These are phyloP conservation scores for Trichopria drosophilae DNA, from an alignment of 2,888 invertebrate species.

Conservation along the genomic window DNA sequence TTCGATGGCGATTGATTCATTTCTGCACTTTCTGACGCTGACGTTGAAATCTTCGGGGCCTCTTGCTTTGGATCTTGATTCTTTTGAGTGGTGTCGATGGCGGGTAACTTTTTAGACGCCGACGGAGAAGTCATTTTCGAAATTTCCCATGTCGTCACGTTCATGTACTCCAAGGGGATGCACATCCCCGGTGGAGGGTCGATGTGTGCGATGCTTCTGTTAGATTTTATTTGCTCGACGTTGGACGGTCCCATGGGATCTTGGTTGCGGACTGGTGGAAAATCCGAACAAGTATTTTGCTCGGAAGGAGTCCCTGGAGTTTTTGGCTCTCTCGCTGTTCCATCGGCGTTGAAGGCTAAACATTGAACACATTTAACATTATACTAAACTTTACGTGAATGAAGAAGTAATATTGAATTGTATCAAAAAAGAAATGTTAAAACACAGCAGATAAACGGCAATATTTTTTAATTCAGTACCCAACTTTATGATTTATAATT, in stretches of 20 bases:
- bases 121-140: constrained; percentile 10
- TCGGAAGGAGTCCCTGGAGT: constrained; percentile 49
- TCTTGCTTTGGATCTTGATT: constrained; percentile 25
- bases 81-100: constrained; percentile 14
- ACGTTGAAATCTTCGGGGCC: constrained; percentile 13
- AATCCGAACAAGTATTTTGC: constrained; percentile 25
- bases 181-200: constrained; percentile 48
- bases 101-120: not conserved
- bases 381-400: not conserved
- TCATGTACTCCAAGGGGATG: constrained; percentile 48
- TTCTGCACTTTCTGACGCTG: no score
- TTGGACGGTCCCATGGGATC: not conserved
- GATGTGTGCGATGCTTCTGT: constrained; percentile 41
- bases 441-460: not conserved
- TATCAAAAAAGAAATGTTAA: not conserved
- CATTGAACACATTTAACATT: constrained; percentile 8
- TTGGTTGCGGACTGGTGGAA: constrained; percentile 22
- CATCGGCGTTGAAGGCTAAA: constrained; percentile 49
- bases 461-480: not conserved
- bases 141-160: constrained; percentile 29
- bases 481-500: constrained; percentile 1
- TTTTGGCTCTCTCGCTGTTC: constrained; percentile 43
- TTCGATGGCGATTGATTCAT: no score
- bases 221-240: constrained; percentile 17
- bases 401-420: not conserved